phyloP scores from a whole-genome alignment of 1,140 invertebrate species.

The Leptestheria dahalacensis region DNA sequence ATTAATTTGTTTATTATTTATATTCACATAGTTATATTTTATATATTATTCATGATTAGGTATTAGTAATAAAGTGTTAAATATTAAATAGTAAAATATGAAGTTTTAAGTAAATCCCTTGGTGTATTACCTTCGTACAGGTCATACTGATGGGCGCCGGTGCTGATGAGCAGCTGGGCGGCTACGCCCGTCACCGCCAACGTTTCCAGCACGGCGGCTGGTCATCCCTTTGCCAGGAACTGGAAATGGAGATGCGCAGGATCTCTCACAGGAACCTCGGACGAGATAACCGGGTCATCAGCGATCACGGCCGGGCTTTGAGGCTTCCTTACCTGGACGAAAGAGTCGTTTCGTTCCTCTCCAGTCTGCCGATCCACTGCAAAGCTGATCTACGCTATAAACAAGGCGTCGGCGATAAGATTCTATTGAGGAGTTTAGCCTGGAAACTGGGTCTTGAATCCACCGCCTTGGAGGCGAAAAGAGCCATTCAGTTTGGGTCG shows the following conservation, averaged over 20 bases:
- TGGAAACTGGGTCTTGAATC: slow-evolving; percentile 47
- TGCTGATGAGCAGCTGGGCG: slow-evolving; percentile 91
- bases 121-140: slow-evolving; percentile 29
- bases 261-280: slow-evolving; percentile 86
- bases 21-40: no score
- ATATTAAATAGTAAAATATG: not conserved
- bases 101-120: not conserved
- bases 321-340: slow-evolving; percentile 93
- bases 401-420: slow-evolving; percentile 81
- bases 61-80: no score
- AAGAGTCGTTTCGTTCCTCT: slow-evolving; percentile 57
- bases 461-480: slow-evolving; percentile 59
- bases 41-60: no score
- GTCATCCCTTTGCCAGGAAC: slow-evolving; percentile 45
- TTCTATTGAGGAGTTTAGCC: slow-evolving; percentile 68
- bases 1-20: no score
- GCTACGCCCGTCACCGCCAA: slow-evolving; percentile 75
- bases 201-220: slow-evolving; percentile 46
- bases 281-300: slow-evolving; percentile 76
- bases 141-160: slow-evolving; percentile 82
- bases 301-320: slow-evolving; percentile 57
- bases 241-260: slow-evolving; percentile 59
- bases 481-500: slow-evolving; percentile 96
- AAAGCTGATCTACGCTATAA: slow-evolving; percentile 43
- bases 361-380: slow-evolving; percentile 50